Conservation (phyloP, 2,797 vertebrate genomes). For the Spinus olivaceus region DNA sequence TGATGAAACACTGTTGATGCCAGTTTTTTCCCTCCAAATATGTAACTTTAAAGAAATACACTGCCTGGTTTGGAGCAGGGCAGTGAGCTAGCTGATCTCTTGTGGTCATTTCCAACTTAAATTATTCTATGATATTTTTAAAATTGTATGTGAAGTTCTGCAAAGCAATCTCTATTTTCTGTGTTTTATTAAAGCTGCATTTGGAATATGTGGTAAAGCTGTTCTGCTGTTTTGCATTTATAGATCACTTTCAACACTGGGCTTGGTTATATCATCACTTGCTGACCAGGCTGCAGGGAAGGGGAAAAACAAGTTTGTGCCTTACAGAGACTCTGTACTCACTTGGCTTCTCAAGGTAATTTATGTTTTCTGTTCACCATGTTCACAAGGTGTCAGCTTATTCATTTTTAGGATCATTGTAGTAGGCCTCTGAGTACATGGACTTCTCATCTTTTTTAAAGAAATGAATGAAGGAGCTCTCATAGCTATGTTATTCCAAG, state of each 20-base stretch:
- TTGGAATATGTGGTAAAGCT: background rate
- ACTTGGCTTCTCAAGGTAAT: conserved; percentile 98
- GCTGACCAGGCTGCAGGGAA: conserved; percentile 96
- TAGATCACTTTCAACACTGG: conserved; percentile 95
- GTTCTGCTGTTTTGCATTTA: background rate
- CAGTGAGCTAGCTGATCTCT: background rate
- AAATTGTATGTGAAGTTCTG: background rate
- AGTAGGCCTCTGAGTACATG: background rate
- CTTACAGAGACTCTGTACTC: conserved; percentile 98
- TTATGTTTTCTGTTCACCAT: background rate
- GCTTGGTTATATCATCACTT: conserved; percentile 95
- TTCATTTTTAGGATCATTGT: background rate
- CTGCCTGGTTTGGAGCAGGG: background rate
- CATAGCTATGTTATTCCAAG: background rate
- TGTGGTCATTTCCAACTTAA: background rate
- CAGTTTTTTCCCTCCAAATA: background rate
- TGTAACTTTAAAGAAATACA: background rate
- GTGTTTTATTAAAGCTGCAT: background rate
- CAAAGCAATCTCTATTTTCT: background rate
- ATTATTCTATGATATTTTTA: background rate
- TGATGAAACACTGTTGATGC: background rate
- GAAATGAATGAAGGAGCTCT: background rate
- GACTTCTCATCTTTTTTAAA: background rate
- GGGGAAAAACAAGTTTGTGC: conserved; percentile 95
- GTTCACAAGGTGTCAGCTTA: background rate